phyloP scores from a whole-genome alignment of 2,797 vertebrate genomes.

The Acanthurus lineatus region DNA sequence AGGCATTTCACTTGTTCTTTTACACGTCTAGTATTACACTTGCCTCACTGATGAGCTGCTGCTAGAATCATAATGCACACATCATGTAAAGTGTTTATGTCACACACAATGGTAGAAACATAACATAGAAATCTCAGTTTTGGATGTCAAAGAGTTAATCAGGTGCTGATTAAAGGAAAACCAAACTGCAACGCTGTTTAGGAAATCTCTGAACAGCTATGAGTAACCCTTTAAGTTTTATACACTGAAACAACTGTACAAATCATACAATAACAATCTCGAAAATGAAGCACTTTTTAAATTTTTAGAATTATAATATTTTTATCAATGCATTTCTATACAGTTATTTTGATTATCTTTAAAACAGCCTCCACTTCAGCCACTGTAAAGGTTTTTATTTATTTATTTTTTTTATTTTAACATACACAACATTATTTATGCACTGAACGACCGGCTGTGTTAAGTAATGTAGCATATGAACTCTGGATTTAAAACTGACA shows the following conservation, averaged over 20 bases:
- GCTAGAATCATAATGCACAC: conserved; percentile 58
- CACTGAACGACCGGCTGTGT: conserved; percentile 49
- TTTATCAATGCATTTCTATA: conserved; percentile 77
- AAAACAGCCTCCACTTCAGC: conserved; percentile 51
- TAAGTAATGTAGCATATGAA: conserved; percentile 37
- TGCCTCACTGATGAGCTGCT: conserved; percentile 55
- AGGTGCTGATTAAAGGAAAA: conserved; percentile 59
- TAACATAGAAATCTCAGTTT: conserved; percentile 69
- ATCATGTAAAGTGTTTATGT: conserved; percentile 65
- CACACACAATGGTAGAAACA: conserved; percentile 70
- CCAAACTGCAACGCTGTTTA: conserved; percentile 59
- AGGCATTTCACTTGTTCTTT: conserved; percentile 65
- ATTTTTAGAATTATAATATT: conserved; percentile 70
- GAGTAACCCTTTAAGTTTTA: conserved; percentile 66
- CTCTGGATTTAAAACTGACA: conserved; percentile 60
- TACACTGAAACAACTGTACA: conserved; percentile 82
- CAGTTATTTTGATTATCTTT: conserved; percentile 66
- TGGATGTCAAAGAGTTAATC: conserved; percentile 64
- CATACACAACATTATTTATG: conserved; percentile 61
- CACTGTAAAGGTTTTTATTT: conserved; percentile 29
- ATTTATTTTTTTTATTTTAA: conserved; percentile 23
- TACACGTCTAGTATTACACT: conserved; percentile 59
- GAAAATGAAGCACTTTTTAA: conserved; percentile 72
- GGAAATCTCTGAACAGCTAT: conserved; percentile 76
- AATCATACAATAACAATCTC: conserved; percentile 82